Conservation (phyloP, 2,888 invertebrate genomes). For the Aphrophora alni region DNA sequence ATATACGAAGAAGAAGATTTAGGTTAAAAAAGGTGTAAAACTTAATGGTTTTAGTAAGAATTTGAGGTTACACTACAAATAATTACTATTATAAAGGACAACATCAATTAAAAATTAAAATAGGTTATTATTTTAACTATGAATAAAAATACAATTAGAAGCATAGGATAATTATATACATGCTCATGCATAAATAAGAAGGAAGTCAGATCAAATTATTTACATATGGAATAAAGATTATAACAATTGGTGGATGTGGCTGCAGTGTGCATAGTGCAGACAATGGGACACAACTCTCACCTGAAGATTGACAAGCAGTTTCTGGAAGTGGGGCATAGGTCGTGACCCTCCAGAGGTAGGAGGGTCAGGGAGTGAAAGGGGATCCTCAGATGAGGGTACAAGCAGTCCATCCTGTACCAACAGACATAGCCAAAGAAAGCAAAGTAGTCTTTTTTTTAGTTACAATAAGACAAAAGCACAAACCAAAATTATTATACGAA, state of each 20-base stretch:
- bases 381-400: conserved; percentile 43
- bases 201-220: not conserved
- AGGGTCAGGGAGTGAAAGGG: conserved; percentile 42
- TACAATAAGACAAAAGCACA: no score
- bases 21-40: no score
- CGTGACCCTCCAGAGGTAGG: conserved; percentile 49
- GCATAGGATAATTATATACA: not conserved
- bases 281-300: conserved; percentile 60
- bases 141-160: not conserved
- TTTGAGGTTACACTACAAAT: no score
- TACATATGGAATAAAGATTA: not conserved
- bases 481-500: no score
- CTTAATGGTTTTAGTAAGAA: no score
- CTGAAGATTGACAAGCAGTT: conserved; percentile 73
- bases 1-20: no score
- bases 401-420: conserved; percentile 30
- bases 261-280: not conserved
- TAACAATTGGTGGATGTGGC: conserved; percentile 3
- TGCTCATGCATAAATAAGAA: not conserved
- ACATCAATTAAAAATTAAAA: no score
- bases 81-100: no score
- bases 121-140: no score
- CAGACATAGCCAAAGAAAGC: not conserved
- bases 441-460: not conserved
- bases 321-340: conserved; percentile 70